Evolutionary conservation across 2,113 vertebrate species (phyloP), one percentile per base, ranked within the genome.

Genomic region (Sardina pilchardus): DNA sequence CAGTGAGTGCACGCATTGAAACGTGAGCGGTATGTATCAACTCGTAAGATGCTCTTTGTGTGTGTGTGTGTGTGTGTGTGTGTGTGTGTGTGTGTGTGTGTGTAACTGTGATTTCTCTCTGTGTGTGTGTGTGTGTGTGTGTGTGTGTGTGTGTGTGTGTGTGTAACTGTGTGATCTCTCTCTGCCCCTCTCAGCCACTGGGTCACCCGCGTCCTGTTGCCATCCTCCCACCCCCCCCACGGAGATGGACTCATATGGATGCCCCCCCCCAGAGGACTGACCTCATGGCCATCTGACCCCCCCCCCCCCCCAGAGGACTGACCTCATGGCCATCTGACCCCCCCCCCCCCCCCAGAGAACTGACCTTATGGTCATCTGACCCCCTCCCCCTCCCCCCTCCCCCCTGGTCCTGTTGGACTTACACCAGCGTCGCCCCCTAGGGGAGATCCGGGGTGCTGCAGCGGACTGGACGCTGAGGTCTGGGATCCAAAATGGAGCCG

Each of bases 141-240:
- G 14, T 53, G 14, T 17, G 48, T 53, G 50, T 1, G 50, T 53
- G 50, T 21, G 14, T 50, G 48, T 19, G 48, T 53, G 50, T 53
- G 50, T 53, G 50, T 53, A 53, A 53, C 59, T 67, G 1, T 67
- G 1, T 6, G 86, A 9, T 86, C 10, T 44, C 83, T 85, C 24
- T 88, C 21, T 56, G 59, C 85, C 43, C 56, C 30, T n/a, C 8
- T 1, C 88, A 99, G 98, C 90, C 97, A 99, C 80, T 99, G 98
- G 98, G 84, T 99, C n/a, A 99, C 97, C 0, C 95, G 97, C 0
- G 97, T 98, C 85, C 94, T 99, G 82, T 85, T 99, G 83, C 98
- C 98, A 63, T 99, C 98, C 82, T 91, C 93, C 83, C 98, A 99
- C 86, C 90, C 87, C 71, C 97, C 97, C 75, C 92, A 90, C 0